Percentiles rank a stretch among this genome's conserved stretches.
These are phyloP conservation scores for Melanotus villosus DNA, from an alignment of 2,888 invertebrate species.

Conservation along the genomic window DNA sequence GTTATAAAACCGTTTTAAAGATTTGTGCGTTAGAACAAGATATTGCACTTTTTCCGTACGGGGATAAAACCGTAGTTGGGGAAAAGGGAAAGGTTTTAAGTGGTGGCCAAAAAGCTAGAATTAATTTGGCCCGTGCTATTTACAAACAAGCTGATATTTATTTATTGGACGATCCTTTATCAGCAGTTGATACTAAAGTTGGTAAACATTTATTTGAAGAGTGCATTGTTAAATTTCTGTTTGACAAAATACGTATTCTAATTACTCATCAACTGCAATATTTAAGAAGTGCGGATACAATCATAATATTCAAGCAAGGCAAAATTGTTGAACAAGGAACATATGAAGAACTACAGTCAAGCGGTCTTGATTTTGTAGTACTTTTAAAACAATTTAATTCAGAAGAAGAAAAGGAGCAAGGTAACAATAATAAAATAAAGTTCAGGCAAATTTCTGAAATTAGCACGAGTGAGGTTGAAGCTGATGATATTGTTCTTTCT, in stretches of 20 bases:
- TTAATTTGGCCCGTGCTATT: constrained; percentile 83
- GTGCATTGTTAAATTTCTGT: constrained; percentile 76
- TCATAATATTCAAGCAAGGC: constrained; percentile 67
- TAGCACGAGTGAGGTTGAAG: constrained; percentile 51
- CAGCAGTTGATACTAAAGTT: constrained; percentile 85
- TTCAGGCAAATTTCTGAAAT: neutral
- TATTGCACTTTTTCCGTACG: constrained; percentile 80
- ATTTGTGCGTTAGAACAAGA: constrained; percentile 78
- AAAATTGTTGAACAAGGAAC: constrained; percentile 74
- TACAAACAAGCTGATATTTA: constrained; percentile 72
- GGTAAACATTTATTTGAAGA: constrained; percentile 81
- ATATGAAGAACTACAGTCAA: constrained; percentile 78
- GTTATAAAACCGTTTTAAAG: constrained; percentile 75
- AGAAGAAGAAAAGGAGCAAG: constrained; percentile 64
- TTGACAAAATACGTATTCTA: constrained; percentile 74
- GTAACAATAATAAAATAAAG: constrained; percentile 46
- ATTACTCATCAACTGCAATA: constrained; percentile 82
- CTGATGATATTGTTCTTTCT: constrained; percentile 73
- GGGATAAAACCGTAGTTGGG: constrained; percentile 85
- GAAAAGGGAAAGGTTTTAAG: constrained; percentile 85
- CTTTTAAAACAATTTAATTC: constrained; percentile 41
- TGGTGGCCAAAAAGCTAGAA: constrained; percentile 87
- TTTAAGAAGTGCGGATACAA: constrained; percentile 62
- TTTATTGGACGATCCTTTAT: constrained; percentile 82
- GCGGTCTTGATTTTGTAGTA: constrained; percentile 81